These are phyloP conservation scores for Euzophera pinguis DNA, from an alignment of 2,888 invertebrate species.

Conservation along the genomic window DNA sequence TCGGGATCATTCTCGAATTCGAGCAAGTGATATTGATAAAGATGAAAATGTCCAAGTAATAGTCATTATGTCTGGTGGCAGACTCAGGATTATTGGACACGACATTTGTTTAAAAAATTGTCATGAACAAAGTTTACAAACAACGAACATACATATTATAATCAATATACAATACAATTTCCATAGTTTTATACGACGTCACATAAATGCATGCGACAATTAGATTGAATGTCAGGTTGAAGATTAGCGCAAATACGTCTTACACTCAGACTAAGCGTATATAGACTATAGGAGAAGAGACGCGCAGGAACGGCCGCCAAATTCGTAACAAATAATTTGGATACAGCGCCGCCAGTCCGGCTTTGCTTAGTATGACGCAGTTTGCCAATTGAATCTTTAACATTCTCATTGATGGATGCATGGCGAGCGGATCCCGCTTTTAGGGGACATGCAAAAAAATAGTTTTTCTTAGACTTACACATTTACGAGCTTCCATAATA, in stretches of 20 bases:
- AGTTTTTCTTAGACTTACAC: constrained; percentile 22
- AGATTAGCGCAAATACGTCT: neutral
- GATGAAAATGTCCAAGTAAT: neutral
- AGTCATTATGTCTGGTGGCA: too few species aligned
- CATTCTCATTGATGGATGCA: constrained; percentile 5
- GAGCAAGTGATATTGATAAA: neutral
- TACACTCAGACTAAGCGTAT: neutral
- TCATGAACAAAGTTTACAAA: neutral
- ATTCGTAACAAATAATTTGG: constrained; percentile 18
- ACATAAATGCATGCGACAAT: constrained; percentile 11
- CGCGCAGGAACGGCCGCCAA: constrained; percentile 18
- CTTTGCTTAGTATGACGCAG: constrained; percentile 2
- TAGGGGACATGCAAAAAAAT: constrained; percentile 19
- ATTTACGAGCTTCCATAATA: constrained; percentile 16
- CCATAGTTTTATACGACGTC: neutral
- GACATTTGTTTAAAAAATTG: neutral
- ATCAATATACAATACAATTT: neutral
- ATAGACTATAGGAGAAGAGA: constrained; percentile 11
- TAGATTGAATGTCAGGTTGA: neutral
- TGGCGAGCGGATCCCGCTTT: constrained; percentile 20
- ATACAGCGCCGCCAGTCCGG: neutral
- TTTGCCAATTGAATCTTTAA: constrained; percentile 17
- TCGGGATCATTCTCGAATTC: neutral
- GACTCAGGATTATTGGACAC: neutral
- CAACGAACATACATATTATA: neutral